These are phyloP conservation scores for Psilopogon haemacephalus DNA, from an alignment of 2,113 vertebrate genomes.

Conservation along the genomic window DNA sequence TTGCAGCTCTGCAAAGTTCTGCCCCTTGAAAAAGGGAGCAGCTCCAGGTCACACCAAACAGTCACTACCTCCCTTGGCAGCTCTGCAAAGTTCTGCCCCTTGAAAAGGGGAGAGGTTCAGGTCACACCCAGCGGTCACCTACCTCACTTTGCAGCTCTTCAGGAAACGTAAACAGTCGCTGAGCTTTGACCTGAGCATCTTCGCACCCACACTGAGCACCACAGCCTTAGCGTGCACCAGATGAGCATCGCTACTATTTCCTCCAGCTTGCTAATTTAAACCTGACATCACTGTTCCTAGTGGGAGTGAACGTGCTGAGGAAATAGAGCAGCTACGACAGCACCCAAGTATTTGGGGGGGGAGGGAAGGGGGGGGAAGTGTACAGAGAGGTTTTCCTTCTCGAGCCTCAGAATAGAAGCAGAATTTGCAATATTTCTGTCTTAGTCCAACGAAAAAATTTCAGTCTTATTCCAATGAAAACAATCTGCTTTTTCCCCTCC, in stretches of 20 bases:
- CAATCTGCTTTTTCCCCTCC: background rate
- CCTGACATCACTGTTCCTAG: background rate
- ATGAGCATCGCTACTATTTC: background rate
- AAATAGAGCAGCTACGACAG: background rate
- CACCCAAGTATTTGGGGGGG: background rate
- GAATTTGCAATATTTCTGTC: background rate
- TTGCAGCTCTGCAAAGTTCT: no score
- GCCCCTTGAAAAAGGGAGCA: no score
- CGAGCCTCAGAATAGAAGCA: background rate
- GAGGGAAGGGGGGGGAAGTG: no score
- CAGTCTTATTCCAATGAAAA: background rate
- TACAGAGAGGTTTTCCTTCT: background rate
- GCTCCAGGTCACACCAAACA: no score
- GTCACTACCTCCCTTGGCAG: no score
- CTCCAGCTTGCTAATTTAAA: background rate
- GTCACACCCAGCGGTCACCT: background rate
- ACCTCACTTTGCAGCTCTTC: background rate
- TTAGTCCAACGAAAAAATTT: background rate
- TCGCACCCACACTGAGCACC: accelerated
- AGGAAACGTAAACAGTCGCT: background rate
- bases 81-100: no score
- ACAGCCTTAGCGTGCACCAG: background rate
- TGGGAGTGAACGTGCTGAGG: background rate
- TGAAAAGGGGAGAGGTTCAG: accelerated
- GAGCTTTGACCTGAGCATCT: background rate